phyloP scores from a whole-genome alignment of 1,140 invertebrate genomes.

The Drosophila burlai region DNA sequence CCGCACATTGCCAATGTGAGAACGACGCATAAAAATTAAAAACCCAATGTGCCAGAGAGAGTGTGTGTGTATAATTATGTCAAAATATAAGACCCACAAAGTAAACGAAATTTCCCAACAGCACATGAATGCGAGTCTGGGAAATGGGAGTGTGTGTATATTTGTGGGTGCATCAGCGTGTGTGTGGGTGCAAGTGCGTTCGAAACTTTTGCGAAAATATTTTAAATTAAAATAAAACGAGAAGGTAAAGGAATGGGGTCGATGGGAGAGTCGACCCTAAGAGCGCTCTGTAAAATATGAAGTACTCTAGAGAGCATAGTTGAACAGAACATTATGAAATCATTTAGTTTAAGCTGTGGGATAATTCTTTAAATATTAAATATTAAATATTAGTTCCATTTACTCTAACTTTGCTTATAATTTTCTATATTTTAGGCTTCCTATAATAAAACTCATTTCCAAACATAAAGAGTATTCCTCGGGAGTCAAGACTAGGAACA shows the following conservation, averaged over 20 bases:
- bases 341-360: neutral
- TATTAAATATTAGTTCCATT: neutral
- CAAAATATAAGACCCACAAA: constrained; percentile 66
- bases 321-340: neutral
- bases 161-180: neutral
- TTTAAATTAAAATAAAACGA: constrained; percentile 47
- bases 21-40: constrained; percentile 31
- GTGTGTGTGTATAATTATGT: constrained; percentile 65
- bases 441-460: neutral
- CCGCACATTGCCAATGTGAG: constrained; percentile 36
- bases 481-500: neutral
- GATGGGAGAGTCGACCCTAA: constrained; percentile 18
- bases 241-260: constrained; percentile 28
- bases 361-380: neutral
- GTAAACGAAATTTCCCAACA: constrained; percentile 51
- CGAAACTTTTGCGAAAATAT: constrained; percentile 57
- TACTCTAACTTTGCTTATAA: neutral
- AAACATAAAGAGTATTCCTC: neutral
- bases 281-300: constrained; percentile 20
- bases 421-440: neutral
- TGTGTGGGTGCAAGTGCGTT: constrained; percentile 23
- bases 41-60: constrained; percentile 6
- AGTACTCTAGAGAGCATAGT: neutral
- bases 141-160: neutral
- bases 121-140: constrained; percentile 10